phyloP scores from a whole-genome alignment of 2,888 invertebrate genomes.

The Glaucopsyche alexis region DNA sequence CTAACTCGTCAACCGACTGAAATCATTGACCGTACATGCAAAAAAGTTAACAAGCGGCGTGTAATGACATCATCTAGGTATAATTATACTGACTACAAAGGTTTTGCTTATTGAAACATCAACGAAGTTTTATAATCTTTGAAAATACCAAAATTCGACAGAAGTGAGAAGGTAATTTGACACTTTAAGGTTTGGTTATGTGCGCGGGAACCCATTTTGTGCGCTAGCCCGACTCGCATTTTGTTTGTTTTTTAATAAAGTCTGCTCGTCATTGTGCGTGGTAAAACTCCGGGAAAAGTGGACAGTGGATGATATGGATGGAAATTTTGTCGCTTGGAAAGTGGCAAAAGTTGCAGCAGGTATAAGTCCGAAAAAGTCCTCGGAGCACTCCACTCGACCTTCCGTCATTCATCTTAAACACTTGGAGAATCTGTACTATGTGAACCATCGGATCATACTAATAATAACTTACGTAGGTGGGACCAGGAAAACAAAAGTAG shows the following conservation, averaged over 20 bases:
- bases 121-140: background rate
- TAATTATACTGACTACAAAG: slow-evolving; percentile 2
- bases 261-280: too few relatives aligned
- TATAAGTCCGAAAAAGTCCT: too few relatives aligned
- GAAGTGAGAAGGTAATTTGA: background rate
- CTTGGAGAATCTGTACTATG: background rate
- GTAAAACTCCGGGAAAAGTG: too few relatives aligned
- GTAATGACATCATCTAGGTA: slow-evolving; percentile 18
- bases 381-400: background rate
- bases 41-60: background rate
- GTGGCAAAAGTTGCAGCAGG: too few relatives aligned
- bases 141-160: background rate
- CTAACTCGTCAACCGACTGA: background rate
- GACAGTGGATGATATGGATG: too few relatives aligned
- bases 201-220: too few relatives aligned
- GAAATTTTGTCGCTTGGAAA: too few relatives aligned
- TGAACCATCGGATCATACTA: background rate
- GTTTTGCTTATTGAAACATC: background rate
- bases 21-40: slow-evolving; percentile 26
- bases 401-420: background rate
- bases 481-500: background rate
- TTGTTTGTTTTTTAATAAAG: too few relatives aligned
- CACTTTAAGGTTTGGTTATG: too few relatives aligned
- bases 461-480: slow-evolving; percentile 14
- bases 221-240: too few relatives aligned